Conservation (phyloP, 2,113 vertebrate species). For the Isichthys henryi region DNA sequence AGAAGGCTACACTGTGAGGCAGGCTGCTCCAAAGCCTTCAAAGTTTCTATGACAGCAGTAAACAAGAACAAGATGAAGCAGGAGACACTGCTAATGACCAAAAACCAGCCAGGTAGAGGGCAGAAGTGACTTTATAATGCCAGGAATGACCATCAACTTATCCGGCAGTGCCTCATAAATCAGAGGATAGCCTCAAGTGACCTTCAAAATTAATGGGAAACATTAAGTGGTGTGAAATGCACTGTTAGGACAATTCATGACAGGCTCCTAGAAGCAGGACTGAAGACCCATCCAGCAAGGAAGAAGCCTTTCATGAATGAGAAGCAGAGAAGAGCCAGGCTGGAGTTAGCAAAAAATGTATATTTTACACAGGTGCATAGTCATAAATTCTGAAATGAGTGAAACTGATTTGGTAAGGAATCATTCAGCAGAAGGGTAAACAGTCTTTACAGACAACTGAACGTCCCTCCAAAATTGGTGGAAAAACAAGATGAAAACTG, state of each 20-base stretch:
- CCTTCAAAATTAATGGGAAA: neutral
- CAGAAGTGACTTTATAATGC: neutral
- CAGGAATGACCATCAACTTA: neutral
- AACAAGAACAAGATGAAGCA: neutral
- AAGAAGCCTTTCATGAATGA: neutral
- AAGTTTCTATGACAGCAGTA: neutral
- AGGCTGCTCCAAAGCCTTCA: neutral
- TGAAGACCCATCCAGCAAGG: neutral
- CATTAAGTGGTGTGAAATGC: neutral
- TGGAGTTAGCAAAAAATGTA: neutral
- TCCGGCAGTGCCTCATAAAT: neutral
- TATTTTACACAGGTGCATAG: neutral
- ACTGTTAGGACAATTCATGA: neutral
- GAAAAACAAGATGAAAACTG: no score
- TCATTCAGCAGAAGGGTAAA: no score
- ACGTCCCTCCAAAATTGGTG: no score
- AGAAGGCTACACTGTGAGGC: neutral
- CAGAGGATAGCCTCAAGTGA: neutral
- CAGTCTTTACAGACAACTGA: no score
- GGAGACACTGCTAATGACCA: neutral
- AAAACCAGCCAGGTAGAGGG: neutral
- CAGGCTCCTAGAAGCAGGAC: neutral
- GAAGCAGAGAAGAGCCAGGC: neutral
- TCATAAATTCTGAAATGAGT: neutral
- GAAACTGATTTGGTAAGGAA: no score